Base-by-base conservation (phyloP, 2,888 invertebrate genomes). In the Trichogramma dendrolimi region DNA sequence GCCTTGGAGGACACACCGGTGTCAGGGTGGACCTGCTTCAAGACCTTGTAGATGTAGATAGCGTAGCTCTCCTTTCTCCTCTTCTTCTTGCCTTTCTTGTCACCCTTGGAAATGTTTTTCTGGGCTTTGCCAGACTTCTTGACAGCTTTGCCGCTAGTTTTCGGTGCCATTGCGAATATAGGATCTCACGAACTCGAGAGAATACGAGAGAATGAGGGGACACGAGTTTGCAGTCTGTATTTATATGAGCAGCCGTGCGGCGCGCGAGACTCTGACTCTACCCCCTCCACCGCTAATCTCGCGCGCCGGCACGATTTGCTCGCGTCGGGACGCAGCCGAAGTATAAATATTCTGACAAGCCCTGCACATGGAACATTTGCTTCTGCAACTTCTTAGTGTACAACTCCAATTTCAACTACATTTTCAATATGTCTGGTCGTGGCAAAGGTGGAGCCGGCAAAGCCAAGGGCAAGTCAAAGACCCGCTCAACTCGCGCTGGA, bases 401-500 rank as follows among this genome's bases (percentile, higher is more conserved):
- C n/a, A n/a, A n/a, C n/a, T n/a, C n/a, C n/a, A n/a, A n/a, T n/a
- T n/a, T n/a, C n/a, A n/a, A n/a, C n/a, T n/a, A n/a, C n/a, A n/a
- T n/a, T n/a, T n/a, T 11, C 47, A 57, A 2, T 1, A 74, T 73
- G 72, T 70, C 74, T 58, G 71, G 72, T 8, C 70, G 71, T 40
- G 70, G 70, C 0, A 72, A 72, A 63, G 68, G 70, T 38, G 64
- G 8, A 2, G 27, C 27, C 0, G 51, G 69, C 1, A 72, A 73
- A 61, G 67, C 63, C 1, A 72, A 71, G 63, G 65, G 67, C 11
- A 72, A 72, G 62, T 68, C 69, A 44, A 73, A 72, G 71, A 71
- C 81, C 0, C 81, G 83, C 50, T 86, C 86, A 10, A 75, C 68
- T 54, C 80, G 84, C 40, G 83, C 86, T 41, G 85, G 84, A 2